Base-by-base conservation (phyloP, 1,140 invertebrate species). In the Formica exsecta region DNA sequence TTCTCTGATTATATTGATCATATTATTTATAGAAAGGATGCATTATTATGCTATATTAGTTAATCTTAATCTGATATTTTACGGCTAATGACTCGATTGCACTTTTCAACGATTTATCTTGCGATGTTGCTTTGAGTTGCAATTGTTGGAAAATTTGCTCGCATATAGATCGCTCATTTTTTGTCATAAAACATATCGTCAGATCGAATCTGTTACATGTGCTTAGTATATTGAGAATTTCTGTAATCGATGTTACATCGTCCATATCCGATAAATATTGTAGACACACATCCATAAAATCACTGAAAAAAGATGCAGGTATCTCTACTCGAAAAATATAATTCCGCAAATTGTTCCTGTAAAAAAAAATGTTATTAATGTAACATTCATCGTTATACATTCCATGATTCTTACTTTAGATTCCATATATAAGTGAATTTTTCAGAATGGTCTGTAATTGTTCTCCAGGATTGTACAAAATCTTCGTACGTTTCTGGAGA, bases 201-300 rank as follows among this genome's bases (percentile, higher is more conserved):
- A 93, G 44, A 59, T 88, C 16, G 59, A 95, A 94, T 80, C 94
- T 90, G 11, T 92, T 91, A 62, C 93, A 95, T 36, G 90, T 57
- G 38, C 89, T 91, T 1, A 94, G 57, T 51, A 77, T 90, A 44
- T 3, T 44, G 22, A 94, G 73, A 74, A 95, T 36, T 36, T 94
- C 91, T n/a, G 91, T 32, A 9, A 94, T 75, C 16, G 19, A 11
- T 13, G 74, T 57, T 8, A 71, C 11, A 41, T 89, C 85, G 36
- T 91, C 41, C 2, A 22, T 1, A 11, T 59, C 51, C 22, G 48
- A 84, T 36, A 57, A 16, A 54, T 54, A 32, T 38, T 73, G 54
- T 1, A 86, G 29, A 51, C 90, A 91, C 0, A 87, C 9, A n/a
- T 87, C 36, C 7, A 93, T 75, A 19, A 93, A 73, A 1, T 94